These are phyloP conservation scores for Trichacis sp. DNA, from an alignment of 2,888 invertebrate species.

Conservation along the genomic window DNA sequence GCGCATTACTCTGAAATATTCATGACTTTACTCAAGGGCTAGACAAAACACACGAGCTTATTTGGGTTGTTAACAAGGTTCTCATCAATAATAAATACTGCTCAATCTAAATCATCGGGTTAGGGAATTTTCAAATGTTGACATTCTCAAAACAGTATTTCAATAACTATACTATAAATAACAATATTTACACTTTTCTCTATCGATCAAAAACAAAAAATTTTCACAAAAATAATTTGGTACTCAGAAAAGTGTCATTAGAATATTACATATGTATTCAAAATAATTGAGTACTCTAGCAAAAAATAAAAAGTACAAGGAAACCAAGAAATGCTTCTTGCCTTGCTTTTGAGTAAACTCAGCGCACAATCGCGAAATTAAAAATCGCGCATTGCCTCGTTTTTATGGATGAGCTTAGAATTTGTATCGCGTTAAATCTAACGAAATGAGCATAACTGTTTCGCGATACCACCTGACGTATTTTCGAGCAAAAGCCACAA, in stretches of 20 bases:
- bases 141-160: too few relatives aligned
- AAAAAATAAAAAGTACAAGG: slow-evolving; percentile 1
- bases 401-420: background rate
- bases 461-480: background rate
- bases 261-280: background rate
- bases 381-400: slow-evolving; percentile 18
- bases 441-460: background rate
- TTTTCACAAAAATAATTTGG: slow-evolving; percentile 3
- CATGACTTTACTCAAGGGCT: slow-evolving; percentile 23
- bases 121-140: too few relatives aligned
- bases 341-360: slow-evolving; percentile 39
- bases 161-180: background rate
- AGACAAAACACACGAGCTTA: slow-evolving; percentile 10
- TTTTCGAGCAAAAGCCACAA: background rate
- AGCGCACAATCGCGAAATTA: slow-evolving; percentile 20
- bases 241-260: background rate
- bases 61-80: background rate
- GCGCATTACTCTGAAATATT: background rate
- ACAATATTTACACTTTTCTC: background rate
- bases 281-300: background rate
- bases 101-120: background rate
- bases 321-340: slow-evolving; percentile 20
- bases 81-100: background rate
- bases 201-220: background rate
- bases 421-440: background rate